A percentile compares a stretch with the other conserved stretches of the same genome.
These are phyloP conservation scores for Ophion ventricosus DNA, from an alignment of 2,888 invertebrate genomes.

Conservation along the genomic window DNA sequence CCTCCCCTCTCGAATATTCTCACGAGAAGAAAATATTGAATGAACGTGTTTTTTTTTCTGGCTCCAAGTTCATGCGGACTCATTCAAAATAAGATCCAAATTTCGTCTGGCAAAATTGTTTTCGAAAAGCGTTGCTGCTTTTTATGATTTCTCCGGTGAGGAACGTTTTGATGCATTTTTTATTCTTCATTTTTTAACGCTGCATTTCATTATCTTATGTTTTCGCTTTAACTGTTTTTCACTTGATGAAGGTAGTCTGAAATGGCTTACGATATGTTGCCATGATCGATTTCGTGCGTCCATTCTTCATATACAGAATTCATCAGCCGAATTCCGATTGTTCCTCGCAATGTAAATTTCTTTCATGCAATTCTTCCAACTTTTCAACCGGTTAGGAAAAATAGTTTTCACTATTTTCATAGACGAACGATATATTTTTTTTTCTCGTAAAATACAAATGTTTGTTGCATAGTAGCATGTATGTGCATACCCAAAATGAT, in stretches of 20 bases:
- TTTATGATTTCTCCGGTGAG: no score
- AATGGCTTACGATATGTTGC: slow-evolving; percentile 35
- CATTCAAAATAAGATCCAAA: no score
- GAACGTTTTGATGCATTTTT: no score
- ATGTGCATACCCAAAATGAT: neutral
- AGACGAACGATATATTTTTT: neutral
- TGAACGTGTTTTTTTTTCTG: neutral
- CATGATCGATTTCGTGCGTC: neutral
- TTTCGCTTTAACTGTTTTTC: neutral
- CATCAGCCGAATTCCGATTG: neutral
- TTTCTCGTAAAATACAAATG: neutral
- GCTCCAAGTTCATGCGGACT: no score
- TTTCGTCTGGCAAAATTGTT: no score
- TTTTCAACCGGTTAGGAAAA: neutral
- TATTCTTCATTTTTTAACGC: no score
- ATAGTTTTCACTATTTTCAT: neutral
- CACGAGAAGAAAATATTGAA: neutral
- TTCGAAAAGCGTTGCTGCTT: no score
- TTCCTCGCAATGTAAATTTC: neutral
- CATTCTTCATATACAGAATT: neutral
- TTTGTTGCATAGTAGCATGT: neutral
- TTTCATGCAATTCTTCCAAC: no score
- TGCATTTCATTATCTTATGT: no score
- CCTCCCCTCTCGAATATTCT: neutral
- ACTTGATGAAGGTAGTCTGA: slow-evolving; percentile 7